phyloP scores from a whole-genome alignment of 2,113 vertebrate genomes.

The Meleagris gallopavo region DNA sequence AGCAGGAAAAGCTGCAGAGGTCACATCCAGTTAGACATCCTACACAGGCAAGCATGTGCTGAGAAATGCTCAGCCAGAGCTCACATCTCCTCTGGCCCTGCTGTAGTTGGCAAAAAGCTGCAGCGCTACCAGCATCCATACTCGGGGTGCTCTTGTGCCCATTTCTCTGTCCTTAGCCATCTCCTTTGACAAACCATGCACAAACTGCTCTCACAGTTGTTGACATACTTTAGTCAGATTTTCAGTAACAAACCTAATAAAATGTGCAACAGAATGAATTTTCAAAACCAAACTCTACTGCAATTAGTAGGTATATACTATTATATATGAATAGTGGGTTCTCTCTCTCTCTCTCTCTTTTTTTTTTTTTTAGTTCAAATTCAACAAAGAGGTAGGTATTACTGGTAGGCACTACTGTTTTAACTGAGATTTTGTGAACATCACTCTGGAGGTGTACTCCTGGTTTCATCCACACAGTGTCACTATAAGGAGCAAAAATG shows the following conservation, averaged over 20 bases:
- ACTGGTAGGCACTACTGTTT: background rate
- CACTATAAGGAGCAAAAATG: constrained; percentile 77
- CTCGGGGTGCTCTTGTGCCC: background rate
- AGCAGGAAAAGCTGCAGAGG: background rate
- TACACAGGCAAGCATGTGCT: accelerated
- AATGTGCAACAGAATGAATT: background rate
- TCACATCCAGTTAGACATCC: background rate
- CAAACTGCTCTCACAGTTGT: background rate
- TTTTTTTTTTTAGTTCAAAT: background rate
- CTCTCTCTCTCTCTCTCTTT: background rate
- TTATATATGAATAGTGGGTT: background rate
- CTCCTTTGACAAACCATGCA: background rate
- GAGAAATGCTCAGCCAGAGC: background rate
- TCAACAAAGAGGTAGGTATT: background rate
- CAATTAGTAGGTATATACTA: background rate
- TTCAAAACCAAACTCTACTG: background rate
- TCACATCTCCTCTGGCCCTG: background rate
- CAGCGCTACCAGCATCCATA: accelerated
- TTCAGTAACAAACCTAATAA: background rate
- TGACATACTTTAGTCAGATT: background rate
- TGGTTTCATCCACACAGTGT: constrained; percentile 81
- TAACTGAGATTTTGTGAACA: background rate
- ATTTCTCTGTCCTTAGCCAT: accelerated
- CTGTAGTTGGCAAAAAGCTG: background rate
- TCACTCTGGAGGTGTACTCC: constrained; percentile 62